Evolutionary conservation across 2,888 invertebrate genomes (phyloP), one percentile per base, ranked within the genome.

Genomic region (Tupiocoris notatus): DNA sequence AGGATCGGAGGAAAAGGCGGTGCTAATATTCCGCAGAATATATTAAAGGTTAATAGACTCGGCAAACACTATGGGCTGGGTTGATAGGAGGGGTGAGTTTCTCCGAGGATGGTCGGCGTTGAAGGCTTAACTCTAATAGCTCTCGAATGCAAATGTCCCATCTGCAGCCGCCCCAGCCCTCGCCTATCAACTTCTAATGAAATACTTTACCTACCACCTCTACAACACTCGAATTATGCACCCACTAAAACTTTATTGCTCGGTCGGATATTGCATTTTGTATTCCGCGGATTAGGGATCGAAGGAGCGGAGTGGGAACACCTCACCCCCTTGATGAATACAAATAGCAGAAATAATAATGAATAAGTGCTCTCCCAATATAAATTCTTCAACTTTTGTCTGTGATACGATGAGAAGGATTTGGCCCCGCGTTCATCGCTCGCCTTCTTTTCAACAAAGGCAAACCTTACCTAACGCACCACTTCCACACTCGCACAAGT

Each of bases 41-140:
- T 77, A 79, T 79, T 79, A 79, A 79, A 79, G 73, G 77, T 79
- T 79, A 79, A 79, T 79, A 79, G 77, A 68, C 78, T 76, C 75
- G 75, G 66, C 73, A 78, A 78, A 78, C 76, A 78, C 76, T 39
- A 39, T 39, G 39, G 39, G 3, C 12, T 39, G 12, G 39, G 39
- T 39, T 39, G 68, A 7, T 3, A 9, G 6, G 59, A 23, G 21
- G 73, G 58, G 24, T 12, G 57, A 25, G 39, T 59, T 21, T 12
- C 21, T 17, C 18, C 21, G 23, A 59, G 71, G 58, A n/a, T 20
- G 18, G 16, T 23, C n/a, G 39, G 54, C 58, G 54, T 58, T 57
- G 59, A 58, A 59, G 59, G 57, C 23, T 70, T 24, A 24, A 63
- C 23, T 59, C 77, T 79, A 79, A 79, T 79, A 79, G 78, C 77